Conservation (phyloP, 2,113 vertebrate species). For the Cyprinodon variegatus region DNA sequence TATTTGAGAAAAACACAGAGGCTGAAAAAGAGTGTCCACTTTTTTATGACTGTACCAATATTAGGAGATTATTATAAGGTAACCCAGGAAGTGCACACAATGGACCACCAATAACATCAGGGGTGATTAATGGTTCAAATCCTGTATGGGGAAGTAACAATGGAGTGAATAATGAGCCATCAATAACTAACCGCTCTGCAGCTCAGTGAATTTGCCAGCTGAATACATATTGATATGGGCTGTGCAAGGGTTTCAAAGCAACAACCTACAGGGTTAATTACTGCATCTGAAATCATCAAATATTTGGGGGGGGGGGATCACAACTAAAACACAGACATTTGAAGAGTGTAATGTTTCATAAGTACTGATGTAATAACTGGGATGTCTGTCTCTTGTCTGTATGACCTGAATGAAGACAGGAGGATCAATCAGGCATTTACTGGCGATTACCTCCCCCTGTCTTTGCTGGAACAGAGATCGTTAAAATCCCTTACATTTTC, state of each 20-base stretch:
- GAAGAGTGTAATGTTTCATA: too few species aligned
- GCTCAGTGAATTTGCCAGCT: neutral
- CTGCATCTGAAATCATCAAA: too few species aligned
- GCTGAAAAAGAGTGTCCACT: neutral
- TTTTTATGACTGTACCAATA: neutral
- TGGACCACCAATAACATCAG: neutral
- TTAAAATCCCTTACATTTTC: too few species aligned
- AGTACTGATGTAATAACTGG: too few species aligned
- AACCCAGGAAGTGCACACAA: neutral
- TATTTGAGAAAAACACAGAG: neutral
- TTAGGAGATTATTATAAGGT: neutral
- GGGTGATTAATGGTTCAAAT: neutral
- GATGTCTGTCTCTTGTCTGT: too few species aligned
- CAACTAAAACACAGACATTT: too few species aligned
- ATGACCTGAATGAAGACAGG: too few species aligned
- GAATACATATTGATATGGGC: conserved; percentile 3
- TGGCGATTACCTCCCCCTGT: too few species aligned
- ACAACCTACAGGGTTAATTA: neutral
- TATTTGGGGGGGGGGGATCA: too few species aligned
- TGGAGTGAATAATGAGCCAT: neutral
- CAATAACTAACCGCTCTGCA: neutral
- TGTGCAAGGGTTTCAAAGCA: conserved; percentile 1
- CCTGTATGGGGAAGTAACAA: neutral
- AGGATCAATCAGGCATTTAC: too few species aligned
- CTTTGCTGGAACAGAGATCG: too few species aligned